A percentile compares a stretch with the other conserved stretches of the same genome.
These are phyloP conservation scores for Ischnus inquisitorius DNA, from an alignment of 2,888 invertebrate genomes.

Conservation along the genomic window DNA sequence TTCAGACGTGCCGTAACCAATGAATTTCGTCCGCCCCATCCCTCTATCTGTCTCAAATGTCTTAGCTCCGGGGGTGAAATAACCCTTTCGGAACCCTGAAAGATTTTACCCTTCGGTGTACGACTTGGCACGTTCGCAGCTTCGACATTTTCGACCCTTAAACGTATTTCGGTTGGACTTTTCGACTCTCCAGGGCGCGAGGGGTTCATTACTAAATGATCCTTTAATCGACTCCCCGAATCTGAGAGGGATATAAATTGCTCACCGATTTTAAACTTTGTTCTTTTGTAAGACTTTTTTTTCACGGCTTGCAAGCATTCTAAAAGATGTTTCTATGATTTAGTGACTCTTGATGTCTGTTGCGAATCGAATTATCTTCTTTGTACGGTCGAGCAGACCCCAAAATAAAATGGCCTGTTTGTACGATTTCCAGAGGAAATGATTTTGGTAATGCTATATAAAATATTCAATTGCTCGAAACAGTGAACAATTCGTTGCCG, in stretches of 20 bases:
- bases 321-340: too few relatives aligned
- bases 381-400: too few relatives aligned
- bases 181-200: neutral
- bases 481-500: too few relatives aligned
- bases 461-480: too few relatives aligned
- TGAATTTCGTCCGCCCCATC: neutral
- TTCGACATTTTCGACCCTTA: neutral
- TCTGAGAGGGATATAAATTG: neutral
- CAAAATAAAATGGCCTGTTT: too few relatives aligned
- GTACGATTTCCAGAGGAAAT: too few relatives aligned
- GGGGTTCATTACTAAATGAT: neutral
- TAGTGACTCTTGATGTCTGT: too few relatives aligned
- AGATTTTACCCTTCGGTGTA: neutral
- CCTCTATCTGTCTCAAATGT: neutral
- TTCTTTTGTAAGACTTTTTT: too few relatives aligned
- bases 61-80: neutral
- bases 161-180: neutral
- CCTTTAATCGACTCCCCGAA: neutral
- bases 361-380: too few relatives aligned
- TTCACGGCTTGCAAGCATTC: too few relatives aligned
- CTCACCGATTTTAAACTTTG: too few relatives aligned
- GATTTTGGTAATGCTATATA: too few relatives aligned
- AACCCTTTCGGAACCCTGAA: neutral
- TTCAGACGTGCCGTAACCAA: conserved; percentile 8
- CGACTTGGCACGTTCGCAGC: neutral